Conservation (phyloP, 2,113 vertebrate genomes). For the Mesocricetus auratus region DNA sequence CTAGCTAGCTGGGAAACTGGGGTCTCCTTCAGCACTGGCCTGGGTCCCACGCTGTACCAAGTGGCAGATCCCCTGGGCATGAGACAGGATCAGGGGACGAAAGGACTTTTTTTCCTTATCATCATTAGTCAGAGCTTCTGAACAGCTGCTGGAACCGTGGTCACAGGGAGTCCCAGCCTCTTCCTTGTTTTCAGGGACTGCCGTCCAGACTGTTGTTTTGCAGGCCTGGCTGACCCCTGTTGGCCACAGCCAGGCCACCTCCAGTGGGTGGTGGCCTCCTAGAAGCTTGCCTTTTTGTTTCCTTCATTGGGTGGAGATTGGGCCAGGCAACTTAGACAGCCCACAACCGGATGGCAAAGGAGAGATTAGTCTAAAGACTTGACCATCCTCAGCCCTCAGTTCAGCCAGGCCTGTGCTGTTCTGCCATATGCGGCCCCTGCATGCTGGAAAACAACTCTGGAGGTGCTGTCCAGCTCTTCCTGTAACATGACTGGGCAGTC, state of each 20-base stretch:
- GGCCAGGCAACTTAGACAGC: not conserved
- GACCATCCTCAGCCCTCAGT: not conserved
- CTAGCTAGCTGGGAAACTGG: not conserved
- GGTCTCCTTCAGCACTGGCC: not conserved
- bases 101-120: not conserved
- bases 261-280: not conserved
- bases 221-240: not conserved
- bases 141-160: not conserved
- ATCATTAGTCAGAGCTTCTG: not conserved
- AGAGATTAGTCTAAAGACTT: not conserved
- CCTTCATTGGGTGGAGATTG: not conserved
- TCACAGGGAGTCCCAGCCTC: not conserved
- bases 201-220: not conserved
- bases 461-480: conserved; percentile 25
- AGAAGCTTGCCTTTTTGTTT: not conserved
- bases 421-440: not conserved
- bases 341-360: not conserved
- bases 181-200: not conserved
- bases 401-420: not conserved
- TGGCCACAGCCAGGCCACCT: not conserved
- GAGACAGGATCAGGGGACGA: too few relatives aligned
- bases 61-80: not conserved
- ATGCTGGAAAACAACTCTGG: not conserved
- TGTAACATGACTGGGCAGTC: not conserved
- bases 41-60: not conserved